Conservation (phyloP, 1,140 invertebrate genomes). For the Paralvinella palmiformis region DNA sequence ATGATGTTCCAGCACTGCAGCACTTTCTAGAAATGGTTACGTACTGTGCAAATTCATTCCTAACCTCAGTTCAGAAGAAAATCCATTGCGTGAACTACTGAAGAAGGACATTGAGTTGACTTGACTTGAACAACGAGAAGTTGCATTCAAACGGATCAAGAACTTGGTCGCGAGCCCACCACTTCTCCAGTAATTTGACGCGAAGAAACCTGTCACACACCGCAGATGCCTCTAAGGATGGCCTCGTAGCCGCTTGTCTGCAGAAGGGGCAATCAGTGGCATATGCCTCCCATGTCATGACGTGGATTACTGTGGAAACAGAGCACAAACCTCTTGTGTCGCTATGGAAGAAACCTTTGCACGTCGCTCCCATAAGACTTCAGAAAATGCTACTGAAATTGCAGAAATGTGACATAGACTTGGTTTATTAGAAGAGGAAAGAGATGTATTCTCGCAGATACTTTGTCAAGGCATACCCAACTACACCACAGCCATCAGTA, state of each 20-base stretch:
- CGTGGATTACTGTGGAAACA: slow-evolving; percentile 32
- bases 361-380: slow-evolving; percentile 42
- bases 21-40: not conserved
- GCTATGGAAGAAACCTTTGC: slow-evolving; percentile 49
- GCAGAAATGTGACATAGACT: slow-evolving; percentile 46
- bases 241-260: slow-evolving; percentile 34
- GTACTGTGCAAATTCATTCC: not conserved
- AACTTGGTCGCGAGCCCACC: not conserved
- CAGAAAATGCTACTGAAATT: slow-evolving; percentile 50
- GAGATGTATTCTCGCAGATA: too few relatives aligned
- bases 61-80: not conserved
- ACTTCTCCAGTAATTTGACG: slow-evolving; percentile 32
- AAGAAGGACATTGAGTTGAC: not conserved
- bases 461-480: too few relatives aligned
- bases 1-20: not conserved
- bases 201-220: slow-evolving; percentile 26
- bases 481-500: too few relatives aligned
- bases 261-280: slow-evolving; percentile 28
- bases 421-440: slow-evolving; percentile 43
- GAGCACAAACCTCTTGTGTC: slow-evolving; percentile 44
- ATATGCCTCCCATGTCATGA: slow-evolving; percentile 35
- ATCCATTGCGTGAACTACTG: not conserved
- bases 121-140: slow-evolving; percentile 20
- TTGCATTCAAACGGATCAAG: slow-evolving; percentile 12
- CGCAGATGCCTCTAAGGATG: slow-evolving; percentile 34